Evolutionary conservation across 2,888 invertebrate species (phyloP).

Genomic region (Chorisops tibialis): DNA sequence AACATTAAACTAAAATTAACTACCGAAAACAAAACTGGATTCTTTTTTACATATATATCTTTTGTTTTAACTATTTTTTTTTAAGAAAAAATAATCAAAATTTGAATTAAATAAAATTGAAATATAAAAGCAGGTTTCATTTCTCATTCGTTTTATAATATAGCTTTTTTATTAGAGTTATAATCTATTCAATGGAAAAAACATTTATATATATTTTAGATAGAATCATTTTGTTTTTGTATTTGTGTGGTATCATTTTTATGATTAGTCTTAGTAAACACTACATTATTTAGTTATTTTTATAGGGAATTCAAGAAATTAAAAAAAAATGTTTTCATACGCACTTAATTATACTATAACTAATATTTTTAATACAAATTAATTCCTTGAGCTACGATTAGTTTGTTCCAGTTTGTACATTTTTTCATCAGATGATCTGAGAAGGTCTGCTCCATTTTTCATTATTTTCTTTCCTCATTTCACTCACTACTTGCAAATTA

Average conservation of each 20-base stretch:
- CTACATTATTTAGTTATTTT: no score
- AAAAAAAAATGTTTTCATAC: no score
- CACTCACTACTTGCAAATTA: constrained; percentile 25
- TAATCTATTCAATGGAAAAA: no score
- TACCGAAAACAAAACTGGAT: constrained; percentile 26
- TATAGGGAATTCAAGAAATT: no score
- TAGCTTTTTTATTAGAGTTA: no score
- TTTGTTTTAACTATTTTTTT: background rate
- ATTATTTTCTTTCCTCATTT: background rate
- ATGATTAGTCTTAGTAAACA: no score
- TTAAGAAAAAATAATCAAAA: background rate
- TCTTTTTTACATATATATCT: background rate
- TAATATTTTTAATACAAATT: background rate
- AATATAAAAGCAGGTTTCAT: no score
- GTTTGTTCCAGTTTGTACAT: constrained; percentile 59
- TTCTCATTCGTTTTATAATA: no score
- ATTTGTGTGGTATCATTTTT: no score
- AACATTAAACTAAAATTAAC: constrained; percentile 33
- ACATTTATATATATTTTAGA: no score
- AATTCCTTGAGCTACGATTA: constrained; percentile 12
- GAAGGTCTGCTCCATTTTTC: constrained; percentile 43
- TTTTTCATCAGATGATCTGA: constrained; percentile 69
- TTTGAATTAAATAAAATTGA: background rate
- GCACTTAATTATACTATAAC: no score
- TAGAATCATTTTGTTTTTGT: no score